Percentiles rank a stretch among this genome's conserved stretches.
phyloP scores from a whole-genome alignment of 2,888 invertebrate species.

The Lathronympha strigana region DNA sequence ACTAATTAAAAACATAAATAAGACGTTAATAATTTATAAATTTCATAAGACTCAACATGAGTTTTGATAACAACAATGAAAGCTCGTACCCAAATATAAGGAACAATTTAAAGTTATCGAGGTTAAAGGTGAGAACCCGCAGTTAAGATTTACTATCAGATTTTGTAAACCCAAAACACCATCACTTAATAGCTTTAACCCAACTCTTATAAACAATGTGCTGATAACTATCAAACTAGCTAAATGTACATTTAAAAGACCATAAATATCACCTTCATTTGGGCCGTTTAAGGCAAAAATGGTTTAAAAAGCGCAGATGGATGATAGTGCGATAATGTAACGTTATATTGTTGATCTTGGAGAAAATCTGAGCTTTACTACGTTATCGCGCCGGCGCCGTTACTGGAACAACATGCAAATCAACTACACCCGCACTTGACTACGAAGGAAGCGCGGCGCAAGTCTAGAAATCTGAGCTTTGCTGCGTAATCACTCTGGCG shows the following conservation, averaged over 20 bases:
- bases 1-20: background rate
- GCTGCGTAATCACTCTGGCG: background rate
- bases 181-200: conserved; percentile 20
- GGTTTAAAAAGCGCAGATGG: conserved; percentile 61
- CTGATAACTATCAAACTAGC: conserved; percentile 30
- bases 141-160: conserved; percentile 14
- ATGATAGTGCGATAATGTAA: conserved; percentile 50
- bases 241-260: conserved; percentile 45
- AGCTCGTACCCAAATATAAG: background rate
- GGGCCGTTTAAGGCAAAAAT: conserved; percentile 57
- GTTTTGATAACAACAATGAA: background rate
- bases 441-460: conserved; percentile 44
- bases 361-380: conserved; percentile 62
- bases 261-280: conserved; percentile 49
- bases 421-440: conserved; percentile 56
- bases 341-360: conserved; percentile 59
- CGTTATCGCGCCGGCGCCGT: conserved; percentile 57
- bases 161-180: conserved; percentile 1
- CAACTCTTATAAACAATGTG: conserved; percentile 16
- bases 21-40: background rate
- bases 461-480: conserved; percentile 2
- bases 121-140: conserved; percentile 6
- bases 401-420: conserved; percentile 68
- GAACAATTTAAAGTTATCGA: background rate
- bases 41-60: background rate